Evolutionary conservation across 2,113 vertebrate species (phyloP).

Genomic region (Scopus umbretta): DNA sequence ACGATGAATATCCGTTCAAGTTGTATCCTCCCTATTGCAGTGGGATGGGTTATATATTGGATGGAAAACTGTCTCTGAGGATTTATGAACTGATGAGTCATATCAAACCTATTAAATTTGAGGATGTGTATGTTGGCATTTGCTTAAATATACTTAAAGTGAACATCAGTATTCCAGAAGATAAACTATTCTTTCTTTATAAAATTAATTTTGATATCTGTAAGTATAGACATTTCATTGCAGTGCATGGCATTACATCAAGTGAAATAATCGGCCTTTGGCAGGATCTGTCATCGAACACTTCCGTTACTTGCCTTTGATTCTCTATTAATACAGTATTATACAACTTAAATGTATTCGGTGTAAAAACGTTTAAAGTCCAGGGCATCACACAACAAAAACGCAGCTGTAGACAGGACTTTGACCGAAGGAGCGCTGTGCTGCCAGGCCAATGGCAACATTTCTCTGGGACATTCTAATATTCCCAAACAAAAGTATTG

Average conservation of each 20-base stretch:
- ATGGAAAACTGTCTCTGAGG: slow-evolving; percentile 62
- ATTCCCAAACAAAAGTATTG: rapidly evolving
- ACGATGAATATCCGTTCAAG: slow-evolving; percentile 64
- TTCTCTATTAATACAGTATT: background rate
- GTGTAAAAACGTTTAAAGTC: background rate
- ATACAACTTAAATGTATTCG: rapidly evolving
- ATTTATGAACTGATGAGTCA: slow-evolving; percentile 70
- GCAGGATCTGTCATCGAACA: slow-evolving; percentile 60
- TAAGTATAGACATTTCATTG: slow-evolving; percentile 62
- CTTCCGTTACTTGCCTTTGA: slow-evolving; percentile 51
- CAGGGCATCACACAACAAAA: background rate
- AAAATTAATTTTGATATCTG: slow-evolving; percentile 65
- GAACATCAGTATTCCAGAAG: slow-evolving; percentile 50
- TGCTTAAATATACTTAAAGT: slow-evolving; percentile 67
- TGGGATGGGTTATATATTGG: slow-evolving; percentile 67
- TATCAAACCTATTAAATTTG: slow-evolving; percentile 67
- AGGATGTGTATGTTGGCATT: slow-evolving; percentile 76
- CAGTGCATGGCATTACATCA: slow-evolving; percentile 49
- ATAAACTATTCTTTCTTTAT: slow-evolving; percentile 60
- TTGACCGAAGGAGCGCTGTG: background rate
- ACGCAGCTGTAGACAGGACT: background rate
- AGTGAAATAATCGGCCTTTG: slow-evolving; percentile 61
- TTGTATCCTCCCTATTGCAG: slow-evolving; percentile 69
- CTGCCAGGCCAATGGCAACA: background rate
- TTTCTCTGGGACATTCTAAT: background rate